Conservation (phyloP, 2,888 invertebrate genomes). For the Arge pagana region DNA sequence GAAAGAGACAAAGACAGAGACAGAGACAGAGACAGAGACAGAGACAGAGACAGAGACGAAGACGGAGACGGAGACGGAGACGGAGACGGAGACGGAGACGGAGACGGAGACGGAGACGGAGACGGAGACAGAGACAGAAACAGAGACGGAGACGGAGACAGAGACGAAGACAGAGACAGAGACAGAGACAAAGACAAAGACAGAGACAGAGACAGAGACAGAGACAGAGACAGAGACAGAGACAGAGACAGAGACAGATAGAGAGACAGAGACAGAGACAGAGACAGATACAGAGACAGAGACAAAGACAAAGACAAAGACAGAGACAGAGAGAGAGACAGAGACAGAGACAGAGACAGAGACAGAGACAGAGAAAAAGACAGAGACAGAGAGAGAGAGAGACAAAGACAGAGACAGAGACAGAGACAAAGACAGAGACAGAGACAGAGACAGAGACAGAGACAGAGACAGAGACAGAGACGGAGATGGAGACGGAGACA, state of each 20-base stretch:
- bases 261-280: too few species aligned
- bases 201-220: background rate
- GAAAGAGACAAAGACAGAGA: too few species aligned
- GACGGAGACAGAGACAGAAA: too few species aligned
- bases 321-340: background rate
- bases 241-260: too few species aligned
- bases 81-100: background rate
- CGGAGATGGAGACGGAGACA: too few species aligned
- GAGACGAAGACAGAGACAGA: too few species aligned
- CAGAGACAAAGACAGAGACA: too few species aligned
- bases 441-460: background rate
- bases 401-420: too few species aligned
- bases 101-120: background rate
- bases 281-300: too few species aligned
- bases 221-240: background rate
- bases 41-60: slow-evolving; percentile 4
- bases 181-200: too few species aligned
- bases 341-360: background rate
- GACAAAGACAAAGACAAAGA: background rate
- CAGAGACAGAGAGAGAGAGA: too few species aligned
- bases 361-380: background rate
- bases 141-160: too few species aligned
- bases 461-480: background rate
- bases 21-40: slow-evolving; percentile 6
- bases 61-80: background rate